Conservation (phyloP, 2,797 vertebrate species). For the Acanthopagrus latus region DNA sequence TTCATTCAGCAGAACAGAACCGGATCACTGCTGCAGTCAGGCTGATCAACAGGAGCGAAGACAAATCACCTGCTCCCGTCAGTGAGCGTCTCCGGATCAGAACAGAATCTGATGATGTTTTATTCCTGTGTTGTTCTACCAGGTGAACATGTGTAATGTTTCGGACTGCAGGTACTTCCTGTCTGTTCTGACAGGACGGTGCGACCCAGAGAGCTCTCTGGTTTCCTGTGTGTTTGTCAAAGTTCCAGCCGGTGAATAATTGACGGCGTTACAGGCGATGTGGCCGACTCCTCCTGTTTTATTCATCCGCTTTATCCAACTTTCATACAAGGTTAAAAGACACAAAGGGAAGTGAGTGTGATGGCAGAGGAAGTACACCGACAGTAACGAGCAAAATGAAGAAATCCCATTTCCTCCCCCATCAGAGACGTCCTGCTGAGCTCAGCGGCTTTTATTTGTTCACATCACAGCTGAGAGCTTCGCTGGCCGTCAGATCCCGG, state of each 20-base stretch:
- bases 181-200: neutral
- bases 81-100: too few species aligned
- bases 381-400: neutral
- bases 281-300: slow-evolving; percentile 65
- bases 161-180: neutral
- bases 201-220: neutral
- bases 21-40: too few species aligned
- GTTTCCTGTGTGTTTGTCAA: slow-evolving; percentile 44
- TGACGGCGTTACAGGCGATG: slow-evolving; percentile 56
- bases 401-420: neutral
- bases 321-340: slow-evolving; percentile 34
- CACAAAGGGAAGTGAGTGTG: slow-evolving; percentile 1
- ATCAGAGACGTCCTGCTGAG: neutral
- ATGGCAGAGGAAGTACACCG: neutral
- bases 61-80: too few species aligned
- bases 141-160: neutral
- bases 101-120: too few species aligned
- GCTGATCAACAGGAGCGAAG: too few species aligned
- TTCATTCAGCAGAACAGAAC: too few species aligned
- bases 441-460: neutral
- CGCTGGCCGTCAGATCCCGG: neutral
- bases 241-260: slow-evolving; percentile 74
- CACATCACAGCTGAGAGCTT: neutral
- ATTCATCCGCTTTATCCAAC: slow-evolving; percentile 68
- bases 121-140: too few species aligned